Conservation (phyloP, 2,113 vertebrate species). For the Paramisgurnus dabryanus region DNA sequence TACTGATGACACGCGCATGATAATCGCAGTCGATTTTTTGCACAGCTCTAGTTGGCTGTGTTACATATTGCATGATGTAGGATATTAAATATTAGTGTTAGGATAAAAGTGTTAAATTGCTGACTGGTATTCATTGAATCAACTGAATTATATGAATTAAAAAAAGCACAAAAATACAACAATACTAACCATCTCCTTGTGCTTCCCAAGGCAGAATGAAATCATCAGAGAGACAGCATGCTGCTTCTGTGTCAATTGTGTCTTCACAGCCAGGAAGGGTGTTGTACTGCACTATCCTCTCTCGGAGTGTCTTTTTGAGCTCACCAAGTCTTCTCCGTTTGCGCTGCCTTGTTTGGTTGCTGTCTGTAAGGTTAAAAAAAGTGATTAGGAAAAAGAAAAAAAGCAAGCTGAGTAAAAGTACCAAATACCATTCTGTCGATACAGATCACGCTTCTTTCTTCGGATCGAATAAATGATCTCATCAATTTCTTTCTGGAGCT, state of each 20-base stretch:
- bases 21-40: too few species aligned
- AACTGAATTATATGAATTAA: neutral
- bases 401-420: constrained; percentile 21
- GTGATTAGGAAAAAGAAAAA: neutral
- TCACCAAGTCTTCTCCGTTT: neutral
- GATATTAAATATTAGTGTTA: neutral
- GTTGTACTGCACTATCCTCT: neutral
- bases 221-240: neutral
- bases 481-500: constrained; percentile 19
- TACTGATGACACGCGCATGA: too few species aligned
- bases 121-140: neutral
- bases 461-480: constrained; percentile 16
- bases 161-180: neutral
- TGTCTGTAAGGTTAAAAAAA: constrained; percentile 17
- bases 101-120: neutral
- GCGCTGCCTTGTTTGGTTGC: neutral
- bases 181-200: constrained; percentile 2
- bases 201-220: neutral
- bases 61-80: neutral
- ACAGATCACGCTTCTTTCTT: constrained; percentile 24
- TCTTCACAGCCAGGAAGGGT: neutral
- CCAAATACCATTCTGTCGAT: constrained; percentile 26
- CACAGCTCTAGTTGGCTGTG: too few species aligned
- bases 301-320: neutral
- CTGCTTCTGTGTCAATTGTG: neutral